phyloP scores from a whole-genome alignment of 2,113 vertebrate genomes.

The Taxidea taxus region DNA sequence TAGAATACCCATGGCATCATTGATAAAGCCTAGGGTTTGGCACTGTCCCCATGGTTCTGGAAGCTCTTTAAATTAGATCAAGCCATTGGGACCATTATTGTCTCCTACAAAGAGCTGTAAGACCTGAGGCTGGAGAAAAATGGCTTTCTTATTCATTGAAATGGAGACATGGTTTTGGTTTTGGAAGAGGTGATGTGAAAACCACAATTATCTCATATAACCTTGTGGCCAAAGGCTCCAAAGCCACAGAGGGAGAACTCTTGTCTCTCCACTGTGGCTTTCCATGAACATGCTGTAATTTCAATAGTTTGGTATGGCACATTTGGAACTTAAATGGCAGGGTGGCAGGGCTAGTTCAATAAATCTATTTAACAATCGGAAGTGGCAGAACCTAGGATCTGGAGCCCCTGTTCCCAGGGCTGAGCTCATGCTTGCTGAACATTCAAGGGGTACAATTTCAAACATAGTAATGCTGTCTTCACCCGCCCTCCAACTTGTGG shows the following conservation, averaged over 20 bases:
- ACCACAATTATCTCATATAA: slow-evolving; percentile 45
- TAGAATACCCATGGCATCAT: slow-evolving; percentile 46
- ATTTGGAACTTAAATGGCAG: background rate
- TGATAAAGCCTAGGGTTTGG: slow-evolving; percentile 31
- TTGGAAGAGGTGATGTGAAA: slow-evolving; percentile 53
- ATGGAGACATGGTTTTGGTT: slow-evolving; percentile 35
- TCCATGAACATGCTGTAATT: slow-evolving; percentile 32
- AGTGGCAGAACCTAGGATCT: background rate
- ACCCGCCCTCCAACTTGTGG: background rate
- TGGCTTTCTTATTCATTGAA: background rate
- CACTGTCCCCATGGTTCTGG: slow-evolving; percentile 19
- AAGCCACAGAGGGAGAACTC: slow-evolving; percentile 3
- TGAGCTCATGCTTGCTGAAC: background rate
- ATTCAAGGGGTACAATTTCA: background rate
- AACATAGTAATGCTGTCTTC: background rate
- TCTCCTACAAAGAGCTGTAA: slow-evolving; percentile 43
- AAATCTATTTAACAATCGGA: background rate
- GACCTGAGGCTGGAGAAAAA: slow-evolving; percentile 17
- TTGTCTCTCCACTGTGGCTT: slow-evolving; percentile 31
- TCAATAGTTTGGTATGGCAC: background rate
- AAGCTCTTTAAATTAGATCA: slow-evolving; percentile 54
- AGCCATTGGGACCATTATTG: background rate
- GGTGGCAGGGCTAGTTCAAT: background rate
- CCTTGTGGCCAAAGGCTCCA: slow-evolving; percentile 9
- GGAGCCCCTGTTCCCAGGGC: background rate